Conservation (phyloP, 1,140 invertebrate species). For the Procambarus virginalis region DNA sequence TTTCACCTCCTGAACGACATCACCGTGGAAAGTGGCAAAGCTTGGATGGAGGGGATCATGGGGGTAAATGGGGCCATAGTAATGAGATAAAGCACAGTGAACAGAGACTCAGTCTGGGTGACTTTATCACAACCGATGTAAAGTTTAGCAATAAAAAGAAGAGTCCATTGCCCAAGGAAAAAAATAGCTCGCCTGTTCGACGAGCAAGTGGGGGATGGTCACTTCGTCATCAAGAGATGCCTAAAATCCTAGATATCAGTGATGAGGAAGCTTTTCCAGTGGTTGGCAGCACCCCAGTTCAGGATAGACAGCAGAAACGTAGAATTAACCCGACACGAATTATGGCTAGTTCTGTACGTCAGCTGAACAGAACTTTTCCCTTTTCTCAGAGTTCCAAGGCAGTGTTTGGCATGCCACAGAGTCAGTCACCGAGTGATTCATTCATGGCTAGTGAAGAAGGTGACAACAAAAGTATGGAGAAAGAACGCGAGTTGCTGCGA, state of each 20-base stretch:
- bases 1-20: background rate
- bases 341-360: background rate
- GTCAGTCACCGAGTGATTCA: conserved; percentile 11
- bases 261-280: conserved; percentile 56
- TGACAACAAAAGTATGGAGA: conserved; percentile 37
- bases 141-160: conserved; percentile 38
- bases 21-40: background rate
- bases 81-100: conserved; percentile 40
- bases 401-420: conserved; percentile 46
- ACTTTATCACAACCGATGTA: conserved; percentile 36
- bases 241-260: conserved; percentile 30
- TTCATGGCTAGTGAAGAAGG: conserved; percentile 31
- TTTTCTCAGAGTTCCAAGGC: conserved; percentile 15
- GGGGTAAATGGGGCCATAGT: conserved; percentile 6
- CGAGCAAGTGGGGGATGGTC: background rate
- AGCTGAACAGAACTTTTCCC: background rate
- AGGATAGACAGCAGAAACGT: conserved; percentile 43
- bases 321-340: conserved; percentile 56
- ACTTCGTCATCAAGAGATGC: background rate
- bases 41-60: conserved; percentile 9
- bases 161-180: conserved; percentile 18
- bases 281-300: conserved; percentile 17
- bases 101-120: conserved; percentile 45
- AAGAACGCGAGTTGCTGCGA: conserved; percentile 44
- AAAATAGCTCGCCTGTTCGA: background rate